Evolutionary conservation across 2,113 vertebrate genomes (phyloP).

Genomic region (Felis catus): DNA sequence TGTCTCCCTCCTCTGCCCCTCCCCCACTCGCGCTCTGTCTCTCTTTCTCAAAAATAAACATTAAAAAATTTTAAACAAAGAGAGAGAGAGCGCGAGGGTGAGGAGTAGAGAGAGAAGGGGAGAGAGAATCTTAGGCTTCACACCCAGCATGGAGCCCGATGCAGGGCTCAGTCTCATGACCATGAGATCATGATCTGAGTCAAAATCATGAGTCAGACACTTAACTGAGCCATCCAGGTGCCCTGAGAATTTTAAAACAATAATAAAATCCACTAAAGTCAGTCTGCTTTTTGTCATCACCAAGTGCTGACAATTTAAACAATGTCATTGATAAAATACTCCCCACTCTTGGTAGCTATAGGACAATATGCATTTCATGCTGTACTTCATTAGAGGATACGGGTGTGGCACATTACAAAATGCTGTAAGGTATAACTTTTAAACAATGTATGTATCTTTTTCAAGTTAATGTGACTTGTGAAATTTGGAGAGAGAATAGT

Average conservation of each 20-base stretch:
- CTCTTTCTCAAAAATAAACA: too few relatives aligned
- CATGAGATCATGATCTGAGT: too few relatives aligned
- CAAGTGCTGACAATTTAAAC: neutral
- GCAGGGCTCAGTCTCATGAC: too few relatives aligned
- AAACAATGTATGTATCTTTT: neutral
- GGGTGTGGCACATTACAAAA: neutral
- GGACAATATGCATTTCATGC: neutral
- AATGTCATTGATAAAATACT: neutral
- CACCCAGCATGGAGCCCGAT: too few relatives aligned
- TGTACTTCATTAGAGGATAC: neutral
- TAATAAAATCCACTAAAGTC: neutral
- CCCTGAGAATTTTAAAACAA: neutral
- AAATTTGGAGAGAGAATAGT: constrained; percentile 18
- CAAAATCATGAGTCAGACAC: too few relatives aligned
- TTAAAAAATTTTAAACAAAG: too few relatives aligned
- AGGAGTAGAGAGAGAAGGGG: too few relatives aligned
- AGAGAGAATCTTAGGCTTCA: too few relatives aligned
- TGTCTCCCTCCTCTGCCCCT: too few relatives aligned
- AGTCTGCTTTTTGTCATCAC: neutral
- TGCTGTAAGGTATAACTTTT: neutral
- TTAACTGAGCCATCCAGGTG: too few relatives aligned
- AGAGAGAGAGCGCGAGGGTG: too few relatives aligned
- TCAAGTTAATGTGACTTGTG: neutral
- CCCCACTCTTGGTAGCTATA: neutral
- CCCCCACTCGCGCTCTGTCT: too few relatives aligned